Evolutionary conservation across 2,888 invertebrate species (phyloP), one percentile per base, ranked within the genome.

Genomic region (Netelia fuscicornis): DNA sequence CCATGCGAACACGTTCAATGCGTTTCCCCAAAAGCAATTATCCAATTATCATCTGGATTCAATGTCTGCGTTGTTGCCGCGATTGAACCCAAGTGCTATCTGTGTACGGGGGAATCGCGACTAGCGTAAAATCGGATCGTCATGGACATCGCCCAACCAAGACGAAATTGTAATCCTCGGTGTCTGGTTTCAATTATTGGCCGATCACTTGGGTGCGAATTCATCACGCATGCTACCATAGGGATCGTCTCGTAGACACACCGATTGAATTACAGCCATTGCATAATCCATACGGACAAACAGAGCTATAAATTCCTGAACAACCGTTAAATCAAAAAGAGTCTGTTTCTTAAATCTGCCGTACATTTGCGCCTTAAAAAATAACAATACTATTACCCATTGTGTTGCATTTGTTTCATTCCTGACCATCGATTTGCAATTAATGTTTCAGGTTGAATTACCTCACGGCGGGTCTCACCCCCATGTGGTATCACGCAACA

Each of bases 401-500:
- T 13, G 48, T 13, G 11, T 65, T 48, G 10, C 23, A 13, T 10
- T 64, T 9, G 5, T 9, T 58, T 76, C 58, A 67, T 58, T 48
- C 23, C 60, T 52, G 17, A 54, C n/a, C 11, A 58, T 30, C 23
- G 30, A 23, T 37, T 48, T 81, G 11, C 78, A 23, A 72, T 88
- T 90, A 76, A 92, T 94, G 93, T 95, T 96, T 86, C 96, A 97
- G 98, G 89, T 94, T 96, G 88, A 98, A 98, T 95, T 96, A 97
- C 94, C 94, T 95, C 87, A 94, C 97, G 71, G 96, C 96, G 89
- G 97, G 97, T 3, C 94, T 97, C 87, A 95, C 96, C 78, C 96
- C 97, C 13, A 95, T 95, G 93, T 97, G 97, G 95, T 98, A 97
- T 95, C 98, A 98, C 94, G 94, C 96, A 70, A 96, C 96, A 90